Evolutionary conservation across 30 jellyfish, hydroid and myxozoan genomes (phyloP).

Genomic region (Aurelia sp.): DNA sequence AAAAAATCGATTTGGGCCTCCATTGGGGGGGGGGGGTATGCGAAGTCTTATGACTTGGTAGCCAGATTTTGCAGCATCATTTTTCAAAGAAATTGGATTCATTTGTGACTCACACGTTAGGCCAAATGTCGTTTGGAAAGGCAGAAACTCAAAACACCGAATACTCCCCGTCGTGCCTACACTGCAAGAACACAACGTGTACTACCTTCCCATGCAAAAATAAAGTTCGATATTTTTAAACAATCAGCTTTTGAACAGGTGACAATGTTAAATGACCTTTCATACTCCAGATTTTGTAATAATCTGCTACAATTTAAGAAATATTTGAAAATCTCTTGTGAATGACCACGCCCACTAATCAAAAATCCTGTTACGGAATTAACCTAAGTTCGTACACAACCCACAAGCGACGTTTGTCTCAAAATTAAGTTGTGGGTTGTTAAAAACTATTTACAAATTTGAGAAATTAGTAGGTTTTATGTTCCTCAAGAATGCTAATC

Average conservation of each 20-base stretch:
- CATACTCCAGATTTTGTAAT: not conserved
- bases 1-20: too few relatives aligned
- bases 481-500: constrained; percentile 3
- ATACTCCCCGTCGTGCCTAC: too few relatives aligned
- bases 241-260: not conserved
- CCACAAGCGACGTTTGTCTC: constrained; percentile 6
- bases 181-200: too few relatives aligned
- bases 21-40: too few relatives aligned
- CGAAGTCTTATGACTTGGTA: too few relatives aligned
- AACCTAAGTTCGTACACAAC: not conserved
- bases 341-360: not conserved
- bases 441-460: constrained; percentile 2
- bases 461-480: constrained; percentile 1
- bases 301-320: constrained; percentile 7
- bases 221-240: too few relatives aligned
- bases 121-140: too few relatives aligned
- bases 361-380: constrained; percentile 7
- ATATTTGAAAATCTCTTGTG: not conserved
- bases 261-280: constrained; percentile 8
- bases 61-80: too few relatives aligned
- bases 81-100: too few relatives aligned
- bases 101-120: too few relatives aligned
- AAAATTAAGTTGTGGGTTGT: not conserved
- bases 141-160: too few relatives aligned
- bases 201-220: too few relatives aligned